These are phyloP conservation scores for Dicerorhinus sumatrensis DNA, from an alignment of 2,113 vertebrate species.

Conservation along the genomic window DNA sequence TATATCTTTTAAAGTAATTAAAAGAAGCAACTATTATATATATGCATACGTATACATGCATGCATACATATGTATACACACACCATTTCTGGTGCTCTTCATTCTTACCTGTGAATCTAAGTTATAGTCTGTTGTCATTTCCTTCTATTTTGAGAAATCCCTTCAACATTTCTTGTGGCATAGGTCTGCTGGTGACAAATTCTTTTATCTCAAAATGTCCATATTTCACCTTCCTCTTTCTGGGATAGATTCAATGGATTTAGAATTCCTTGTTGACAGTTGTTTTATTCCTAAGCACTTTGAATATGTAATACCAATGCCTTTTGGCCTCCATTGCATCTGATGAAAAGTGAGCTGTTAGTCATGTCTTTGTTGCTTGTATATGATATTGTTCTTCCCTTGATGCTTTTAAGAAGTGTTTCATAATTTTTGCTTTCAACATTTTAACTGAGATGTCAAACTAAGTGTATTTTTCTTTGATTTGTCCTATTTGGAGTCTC, in stretches of 20 bases:
- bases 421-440: neutral
- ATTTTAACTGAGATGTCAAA: neutral
- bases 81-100: neutral
- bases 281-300: neutral
- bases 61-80: neutral
- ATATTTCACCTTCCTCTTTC: neutral
- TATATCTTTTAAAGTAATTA: conserved; percentile 6
- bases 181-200: neutral
- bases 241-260: neutral
- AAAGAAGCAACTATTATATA: neutral
- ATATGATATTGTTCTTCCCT: neutral
- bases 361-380: neutral
- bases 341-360: neutral
- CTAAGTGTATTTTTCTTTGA: neutral
- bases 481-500: neutral
- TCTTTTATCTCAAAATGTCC: neutral
- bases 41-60: neutral
- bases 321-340: neutral
- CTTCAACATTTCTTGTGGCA: neutral
- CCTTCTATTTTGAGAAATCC: neutral
- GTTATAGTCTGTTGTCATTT: neutral
- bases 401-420: neutral
- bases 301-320: neutral
- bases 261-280: neutral
- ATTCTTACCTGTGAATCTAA: neutral